Base-by-base conservation (phyloP, 2,888 invertebrate species). In the Hesperia comma region DNA sequence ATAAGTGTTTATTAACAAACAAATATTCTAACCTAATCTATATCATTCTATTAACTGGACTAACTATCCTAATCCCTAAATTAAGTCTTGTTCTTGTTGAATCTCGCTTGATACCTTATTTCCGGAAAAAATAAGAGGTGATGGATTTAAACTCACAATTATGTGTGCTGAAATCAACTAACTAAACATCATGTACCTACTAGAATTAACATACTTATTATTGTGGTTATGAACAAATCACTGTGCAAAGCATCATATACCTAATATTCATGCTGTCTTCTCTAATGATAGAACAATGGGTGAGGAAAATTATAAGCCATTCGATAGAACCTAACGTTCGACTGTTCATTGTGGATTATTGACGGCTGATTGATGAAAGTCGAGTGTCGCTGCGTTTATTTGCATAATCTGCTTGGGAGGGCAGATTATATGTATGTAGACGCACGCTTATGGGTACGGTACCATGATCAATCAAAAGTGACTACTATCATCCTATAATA, bases 281-380 rank as follows among this genome's bases (percentile, higher is more conserved):
- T 58, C 37, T 43, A 58, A 58, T 60, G 33, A 60, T 60, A 60
- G 46, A 49, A 60, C 60, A 60, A 60, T 60, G 60, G 46, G 8
- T 46, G 8, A 12, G 33, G 60, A 60, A 60, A 60, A 60, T 60
- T 60, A 60, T 60, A 46, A 60, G 46, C 43, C 17, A n/a, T 43
- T 60, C 17, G 26, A 43, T 49, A 7, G 2, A 60, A 46, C 17
- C 32, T 32, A 43, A 55, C 40, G 14, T 26, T n/a, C 32, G 58
- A 32, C 14, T 46, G 32, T 46, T 41, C 26, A 32, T 46, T 46
- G 43, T n/a, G 37, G 43, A 43, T 58, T 58, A 43, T 60, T 19
- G 26, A 46, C 26, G 46, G 8, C 49, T 60, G 60, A 60, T 60
- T 60, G 60, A 60, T 60, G 46, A 46, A 46, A 60, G 33, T 46